Percentiles rank a stretch among this genome's conserved stretches.
These are phyloP conservation scores for Azemiops feae DNA, from an alignment of 2,113 vertebrate genomes.

Conservation along the genomic window DNA sequence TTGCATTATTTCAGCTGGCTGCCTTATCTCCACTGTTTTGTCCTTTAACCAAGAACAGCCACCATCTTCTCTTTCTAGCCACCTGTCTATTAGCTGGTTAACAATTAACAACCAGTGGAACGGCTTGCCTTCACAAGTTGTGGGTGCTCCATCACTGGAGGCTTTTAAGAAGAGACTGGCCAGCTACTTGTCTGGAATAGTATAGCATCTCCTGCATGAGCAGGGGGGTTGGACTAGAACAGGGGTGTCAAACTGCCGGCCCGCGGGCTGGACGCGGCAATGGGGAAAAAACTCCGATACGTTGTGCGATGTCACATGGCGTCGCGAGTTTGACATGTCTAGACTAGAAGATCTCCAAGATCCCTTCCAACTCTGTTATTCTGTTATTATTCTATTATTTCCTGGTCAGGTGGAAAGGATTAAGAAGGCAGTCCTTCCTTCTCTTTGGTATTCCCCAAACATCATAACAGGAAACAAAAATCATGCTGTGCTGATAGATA, in stretches of 20 bases:
- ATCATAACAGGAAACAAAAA: neutral
- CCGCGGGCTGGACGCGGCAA: too few species aligned
- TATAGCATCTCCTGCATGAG: too few species aligned
- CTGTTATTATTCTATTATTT: neutral
- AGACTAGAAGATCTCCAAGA: neutral
- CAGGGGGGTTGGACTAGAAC: too few species aligned
- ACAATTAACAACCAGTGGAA: neutral
- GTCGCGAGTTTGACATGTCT: too few species aligned
- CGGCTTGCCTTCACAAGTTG: neutral
- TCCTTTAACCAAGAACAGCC: neutral
- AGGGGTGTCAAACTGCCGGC: too few species aligned
- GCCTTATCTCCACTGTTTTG: neutral
- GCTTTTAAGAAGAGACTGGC: neutral
- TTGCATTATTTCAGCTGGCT: neutral
- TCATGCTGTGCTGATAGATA: neutral
- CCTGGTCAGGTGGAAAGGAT: neutral
- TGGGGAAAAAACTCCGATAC: too few species aligned
- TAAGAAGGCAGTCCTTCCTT: neutral
- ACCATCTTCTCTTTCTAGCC: neutral
- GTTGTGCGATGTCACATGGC: too few species aligned
- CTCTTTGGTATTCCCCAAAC: neutral
- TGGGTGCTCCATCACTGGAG: neutral
- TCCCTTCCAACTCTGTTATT: neutral
- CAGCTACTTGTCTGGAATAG: too few species aligned
- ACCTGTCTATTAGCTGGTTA: neutral